phyloP scores from a whole-genome alignment of 1,140 invertebrate genomes.

The Bombus waltoni region DNA sequence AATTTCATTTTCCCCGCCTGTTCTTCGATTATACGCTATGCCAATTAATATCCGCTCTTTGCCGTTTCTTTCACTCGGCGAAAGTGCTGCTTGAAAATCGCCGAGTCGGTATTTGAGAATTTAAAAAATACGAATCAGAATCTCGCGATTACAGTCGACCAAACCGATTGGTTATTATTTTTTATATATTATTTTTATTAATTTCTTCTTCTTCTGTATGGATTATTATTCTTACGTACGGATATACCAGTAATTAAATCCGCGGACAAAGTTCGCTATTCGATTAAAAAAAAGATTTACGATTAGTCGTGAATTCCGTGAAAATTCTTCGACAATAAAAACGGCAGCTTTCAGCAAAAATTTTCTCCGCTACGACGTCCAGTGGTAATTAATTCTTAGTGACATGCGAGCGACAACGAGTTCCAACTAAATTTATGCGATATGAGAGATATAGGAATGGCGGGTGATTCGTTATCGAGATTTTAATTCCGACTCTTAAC shows the following conservation, averaged over 20 bases:
- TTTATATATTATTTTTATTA: too few relatives aligned
- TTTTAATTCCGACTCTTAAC: slow-evolving; percentile 33
- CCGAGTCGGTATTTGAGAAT: too few relatives aligned
- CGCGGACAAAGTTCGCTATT: too few relatives aligned
- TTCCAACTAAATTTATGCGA: slow-evolving; percentile 22
- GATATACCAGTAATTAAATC: too few relatives aligned
- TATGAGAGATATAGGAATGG: slow-evolving; percentile 9
- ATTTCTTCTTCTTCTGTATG: too few relatives aligned
- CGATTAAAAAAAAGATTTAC: too few relatives aligned
- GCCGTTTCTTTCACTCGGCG: too few relatives aligned
- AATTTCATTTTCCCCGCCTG: background rate
- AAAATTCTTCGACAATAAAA: background rate
- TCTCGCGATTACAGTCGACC: too few relatives aligned
- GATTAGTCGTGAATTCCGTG: background rate
- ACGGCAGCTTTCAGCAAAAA: background rate
- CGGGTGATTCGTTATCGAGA: slow-evolving; percentile 34
- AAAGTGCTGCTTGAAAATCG: too few relatives aligned
- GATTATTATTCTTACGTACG: too few relatives aligned
- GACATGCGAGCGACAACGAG: background rate
- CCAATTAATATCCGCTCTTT: background rate
- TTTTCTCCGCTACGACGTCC: background rate
- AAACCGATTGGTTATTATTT: too few relatives aligned
- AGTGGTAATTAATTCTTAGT: slow-evolving; percentile 17
- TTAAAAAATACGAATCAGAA: too few relatives aligned
- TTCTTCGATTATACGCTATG: background rate